A percentile compares a stretch with the other conserved stretches of the same genome.
These are phyloP conservation scores for Luffia ferchaultella DNA, from an alignment of 2,888 invertebrate species.

Conservation along the genomic window DNA sequence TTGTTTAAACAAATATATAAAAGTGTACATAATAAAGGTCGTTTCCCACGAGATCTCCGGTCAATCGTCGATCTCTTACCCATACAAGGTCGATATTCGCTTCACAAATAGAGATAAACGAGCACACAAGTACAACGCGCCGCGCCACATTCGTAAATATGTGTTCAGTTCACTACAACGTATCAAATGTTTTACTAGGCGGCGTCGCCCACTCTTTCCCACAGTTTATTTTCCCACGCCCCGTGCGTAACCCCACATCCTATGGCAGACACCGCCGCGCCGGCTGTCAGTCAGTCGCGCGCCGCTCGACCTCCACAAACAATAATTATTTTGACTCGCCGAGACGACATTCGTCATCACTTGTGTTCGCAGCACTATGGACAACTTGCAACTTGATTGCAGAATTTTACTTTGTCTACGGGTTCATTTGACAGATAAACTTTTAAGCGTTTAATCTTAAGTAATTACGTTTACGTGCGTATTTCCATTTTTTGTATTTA, in stretches of 20 bases:
- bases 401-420: conserved; percentile 38
- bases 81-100: conserved; percentile 59
- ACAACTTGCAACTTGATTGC: conserved; percentile 32
- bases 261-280: conserved; percentile 65
- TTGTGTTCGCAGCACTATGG: not conserved
- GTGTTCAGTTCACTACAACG: conserved; percentile 59
- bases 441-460: conserved; percentile 59
- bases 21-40: conserved; percentile 58
- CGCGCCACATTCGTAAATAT: conserved; percentile 43
- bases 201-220: conserved; percentile 80
- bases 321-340: conserved; percentile 23
- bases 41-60: conserved; percentile 65
- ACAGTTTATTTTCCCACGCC: conserved; percentile 85
- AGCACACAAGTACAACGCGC: conserved; percentile 28
- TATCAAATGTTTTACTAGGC: conserved; percentile 71
- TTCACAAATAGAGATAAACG: conserved; percentile 53
- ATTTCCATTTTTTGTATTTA: too few species aligned
- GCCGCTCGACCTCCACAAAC: conserved; percentile 16
- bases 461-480: too few species aligned
- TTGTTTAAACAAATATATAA: conserved; percentile 36
- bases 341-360: conserved; percentile 10
- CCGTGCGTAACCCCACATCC: conserved; percentile 80
- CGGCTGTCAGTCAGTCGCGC: conserved; percentile 23
- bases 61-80: conserved; percentile 58
- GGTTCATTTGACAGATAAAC: conserved; percentile 52